phyloP scores from a whole-genome alignment of 2,113 vertebrate genomes.

The Rhizomys pruinosus region DNA sequence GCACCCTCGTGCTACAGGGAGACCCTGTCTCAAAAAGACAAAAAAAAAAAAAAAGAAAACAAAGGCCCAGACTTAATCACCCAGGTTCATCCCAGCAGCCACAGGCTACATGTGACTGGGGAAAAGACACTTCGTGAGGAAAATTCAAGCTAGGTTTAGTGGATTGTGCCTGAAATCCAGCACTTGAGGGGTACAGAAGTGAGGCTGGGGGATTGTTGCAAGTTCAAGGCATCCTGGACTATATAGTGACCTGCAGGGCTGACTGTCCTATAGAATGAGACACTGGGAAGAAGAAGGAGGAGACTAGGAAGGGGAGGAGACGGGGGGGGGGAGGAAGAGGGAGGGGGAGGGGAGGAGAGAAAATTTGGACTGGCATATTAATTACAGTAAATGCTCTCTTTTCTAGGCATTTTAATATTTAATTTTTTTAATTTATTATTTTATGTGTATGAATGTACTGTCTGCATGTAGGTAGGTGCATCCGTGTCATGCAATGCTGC shows the following conservation, averaged over 20 bases:
- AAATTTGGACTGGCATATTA: background rate
- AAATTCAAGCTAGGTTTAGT: background rate
- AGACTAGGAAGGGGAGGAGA: background rate
- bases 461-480: too few species aligned
- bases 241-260: too few species aligned
- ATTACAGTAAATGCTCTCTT: too few species aligned
- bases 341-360: background rate
- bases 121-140: background rate
- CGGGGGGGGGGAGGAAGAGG: too few species aligned
- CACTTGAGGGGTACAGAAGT: background rate
- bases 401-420: too few species aligned
- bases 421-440: too few species aligned
- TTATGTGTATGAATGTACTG: too few species aligned
- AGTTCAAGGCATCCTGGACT: background rate
- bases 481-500: too few species aligned
- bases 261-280: background rate
- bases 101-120: fast-evolving
- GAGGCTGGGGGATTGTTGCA: background rate
- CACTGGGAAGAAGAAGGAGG: background rate
- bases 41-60: too few species aligned
- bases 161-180: background rate
- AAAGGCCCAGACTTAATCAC: background rate
- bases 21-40: too few species aligned
- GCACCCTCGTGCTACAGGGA: too few species aligned
- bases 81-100: too few species aligned